These are phyloP conservation scores for Ormyrus thymus DNA, from an alignment of 2,888 invertebrate genomes.

Conservation along the genomic window DNA sequence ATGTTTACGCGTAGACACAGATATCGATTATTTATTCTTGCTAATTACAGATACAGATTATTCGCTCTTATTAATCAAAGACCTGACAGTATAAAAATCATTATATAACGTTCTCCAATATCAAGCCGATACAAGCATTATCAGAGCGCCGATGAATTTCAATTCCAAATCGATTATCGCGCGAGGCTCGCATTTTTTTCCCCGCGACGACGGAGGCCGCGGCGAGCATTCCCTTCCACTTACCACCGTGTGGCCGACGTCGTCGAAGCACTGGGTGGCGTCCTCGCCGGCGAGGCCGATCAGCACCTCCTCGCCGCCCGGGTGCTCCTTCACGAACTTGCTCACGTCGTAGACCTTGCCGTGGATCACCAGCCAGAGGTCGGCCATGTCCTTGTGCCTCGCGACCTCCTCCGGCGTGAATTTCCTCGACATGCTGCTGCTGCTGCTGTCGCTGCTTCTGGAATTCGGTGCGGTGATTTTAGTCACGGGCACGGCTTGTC, in stretches of 20 bases:
- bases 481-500: neutral
- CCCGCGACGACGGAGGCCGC: no score
- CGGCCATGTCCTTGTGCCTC: slow-evolving; percentile 74
- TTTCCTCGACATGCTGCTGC: slow-evolving; percentile 54
- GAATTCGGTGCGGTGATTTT: neutral
- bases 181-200: no score
- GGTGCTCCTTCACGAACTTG: slow-evolving; percentile 78
- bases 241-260: slow-evolving; percentile 79
- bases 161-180: no score
- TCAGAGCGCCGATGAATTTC: neutral
- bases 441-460: neutral
- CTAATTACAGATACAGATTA: no score
- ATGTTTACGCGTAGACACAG: no score
- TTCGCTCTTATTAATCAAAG: no score
- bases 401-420: slow-evolving; percentile 75
- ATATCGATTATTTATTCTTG: no score
- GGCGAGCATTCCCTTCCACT: neutral
- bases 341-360: slow-evolving; percentile 79
- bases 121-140: no score
- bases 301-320: slow-evolving; percentile 80
- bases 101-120: no score
- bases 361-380: slow-evolving; percentile 78
- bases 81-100: no score
- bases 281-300: slow-evolving; percentile 78
- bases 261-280: slow-evolving; percentile 81